A percentile compares a stretch with the other conserved stretches of the same genome.
Evolutionary conservation across 2,888 invertebrate species (phyloP).

Genomic region (Drosophila subsilvestris): DNA sequence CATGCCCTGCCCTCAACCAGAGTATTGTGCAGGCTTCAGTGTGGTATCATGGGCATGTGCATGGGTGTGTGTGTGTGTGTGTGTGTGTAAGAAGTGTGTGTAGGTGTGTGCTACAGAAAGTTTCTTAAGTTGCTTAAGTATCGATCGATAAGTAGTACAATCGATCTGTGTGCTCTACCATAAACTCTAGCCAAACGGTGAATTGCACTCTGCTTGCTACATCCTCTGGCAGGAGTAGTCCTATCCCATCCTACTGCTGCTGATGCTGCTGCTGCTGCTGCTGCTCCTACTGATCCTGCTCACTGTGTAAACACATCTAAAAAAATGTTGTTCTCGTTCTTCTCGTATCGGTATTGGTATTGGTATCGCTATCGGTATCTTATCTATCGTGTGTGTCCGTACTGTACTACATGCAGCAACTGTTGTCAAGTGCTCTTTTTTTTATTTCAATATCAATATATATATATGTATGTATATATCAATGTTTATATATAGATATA

Average conservation of each 20-base stretch:
- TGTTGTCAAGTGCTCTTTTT: slow-evolving; percentile 29
- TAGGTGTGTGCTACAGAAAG: slow-evolving; percentile 53
- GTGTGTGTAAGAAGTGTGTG: slow-evolving; percentile 14
- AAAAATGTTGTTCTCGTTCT: slow-evolving; percentile 18
- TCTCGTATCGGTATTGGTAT: no score
- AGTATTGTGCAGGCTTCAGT: background rate
- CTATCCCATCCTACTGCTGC: background rate
- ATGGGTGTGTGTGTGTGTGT: slow-evolving; percentile 19
- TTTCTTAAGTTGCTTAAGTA: slow-evolving; percentile 48
- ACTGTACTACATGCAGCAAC: slow-evolving; percentile 19
- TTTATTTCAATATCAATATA: slow-evolving; percentile 6
- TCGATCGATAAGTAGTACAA: slow-evolving; percentile 40
- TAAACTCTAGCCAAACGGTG: slow-evolving; percentile 20
- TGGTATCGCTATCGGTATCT: background rate
- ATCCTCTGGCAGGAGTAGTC: background rate
- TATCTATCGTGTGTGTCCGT: background rate
- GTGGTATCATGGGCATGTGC: no score
- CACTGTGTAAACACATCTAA: slow-evolving; percentile 50
- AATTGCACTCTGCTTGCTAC: background rate
- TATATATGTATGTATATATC: slow-evolving; percentile 1
- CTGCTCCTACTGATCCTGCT: slow-evolving; percentile 14
- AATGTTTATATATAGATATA: slow-evolving; percentile 5
- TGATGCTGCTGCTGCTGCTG: slow-evolving; percentile 1
- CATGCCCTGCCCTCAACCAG: background rate
- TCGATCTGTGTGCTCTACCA: slow-evolving; percentile 21